Evolutionary conservation across 2,888 invertebrate genomes (phyloP).

Genomic region (Spialia ferax): DNA sequence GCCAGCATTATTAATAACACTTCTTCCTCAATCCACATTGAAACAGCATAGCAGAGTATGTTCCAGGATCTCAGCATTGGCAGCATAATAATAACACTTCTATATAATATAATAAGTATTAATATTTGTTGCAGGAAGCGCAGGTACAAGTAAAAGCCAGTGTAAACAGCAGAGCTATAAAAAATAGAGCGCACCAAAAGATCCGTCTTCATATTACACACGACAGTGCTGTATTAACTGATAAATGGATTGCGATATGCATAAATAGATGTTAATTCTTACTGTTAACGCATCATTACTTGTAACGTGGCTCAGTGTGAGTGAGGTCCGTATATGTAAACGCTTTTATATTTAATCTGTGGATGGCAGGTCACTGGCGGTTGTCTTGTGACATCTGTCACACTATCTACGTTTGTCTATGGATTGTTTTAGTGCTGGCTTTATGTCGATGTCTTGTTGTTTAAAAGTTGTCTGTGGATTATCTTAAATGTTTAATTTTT

Average conservation of each 20-base stretch:
- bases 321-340: constrained; percentile 69
- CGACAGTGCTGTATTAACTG: constrained; percentile 62
- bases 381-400: constrained; percentile 46
- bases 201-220: constrained; percentile 63
- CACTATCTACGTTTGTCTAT: constrained; percentile 34
- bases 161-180: constrained; percentile 75
- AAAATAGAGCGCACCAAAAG: constrained; percentile 64
- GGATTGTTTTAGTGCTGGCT: constrained; percentile 29
- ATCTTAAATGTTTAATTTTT: constrained; percentile 54
- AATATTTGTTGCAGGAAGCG: constrained; percentile 63
- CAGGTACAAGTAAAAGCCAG: constrained; percentile 67
- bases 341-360: constrained; percentile 62
- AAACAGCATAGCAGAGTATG: no score
- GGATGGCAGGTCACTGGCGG: constrained; percentile 60
- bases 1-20: no score
- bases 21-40: no score
- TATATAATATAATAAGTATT: not conserved
- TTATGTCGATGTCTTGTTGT: constrained; percentile 8
- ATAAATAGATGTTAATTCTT: constrained; percentile 73
- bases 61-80: no score
- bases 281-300: constrained; percentile 69
- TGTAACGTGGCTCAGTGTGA: constrained; percentile 74
- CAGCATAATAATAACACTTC: no score
- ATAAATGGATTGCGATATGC: constrained; percentile 70
- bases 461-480: constrained; percentile 26